Evolutionary conservation across 2,888 invertebrate species (phyloP), one percentile per base, ranked within the genome.

Genomic region (Agrotis puta): DNA sequence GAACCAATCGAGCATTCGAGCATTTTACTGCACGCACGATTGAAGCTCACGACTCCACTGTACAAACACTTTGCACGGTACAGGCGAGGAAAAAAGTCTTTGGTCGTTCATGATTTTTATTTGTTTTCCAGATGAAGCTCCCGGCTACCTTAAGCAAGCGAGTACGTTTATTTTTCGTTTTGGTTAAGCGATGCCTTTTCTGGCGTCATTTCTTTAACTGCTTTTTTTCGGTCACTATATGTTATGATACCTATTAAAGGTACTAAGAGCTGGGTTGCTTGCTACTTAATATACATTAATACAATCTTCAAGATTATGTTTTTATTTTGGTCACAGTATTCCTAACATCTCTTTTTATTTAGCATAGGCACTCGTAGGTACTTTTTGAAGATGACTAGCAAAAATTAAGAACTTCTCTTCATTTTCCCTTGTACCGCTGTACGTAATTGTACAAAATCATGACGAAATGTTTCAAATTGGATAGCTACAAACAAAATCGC

Each of bases 1-100:
- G 87, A 91, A 92, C 92, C 89, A 92, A 92, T 93, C 91, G 91
- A 91, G 89, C 90, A 74, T 69, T 74, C 62, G 77, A 74, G 57
- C 70, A 90, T 91, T 92, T 92, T 89, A 88, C 87, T 92, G 90
- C 92, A 94, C 94, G 94, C 94, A 94, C 94, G 94, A 94, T 91
- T 93, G 91, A 85, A 88, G 89, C 84, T 92, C 88, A 89, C 89
- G 84, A 89, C 92, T 92, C 89, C 89, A 92, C 90, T 91, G 83
- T 88, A 87, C 89, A 88, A 90, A 90, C 90, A 91, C 88, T 90
- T 89, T 85, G 85, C 87, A 84, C 84, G 82, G 84, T 85, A 84
- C 84, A 79, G 72, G 76, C 84, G 66, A 72, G 73, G 83, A 84
- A 86, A 90, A 90, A 90, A 89, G 82, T 66, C 69, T 71, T 85